A percentile compares a stretch with the other conserved stretches of the same genome.
These are phyloP conservation scores for Neodiprion fabricii DNA, from an alignment of 1,140 invertebrate genomes.

Conservation along the genomic window DNA sequence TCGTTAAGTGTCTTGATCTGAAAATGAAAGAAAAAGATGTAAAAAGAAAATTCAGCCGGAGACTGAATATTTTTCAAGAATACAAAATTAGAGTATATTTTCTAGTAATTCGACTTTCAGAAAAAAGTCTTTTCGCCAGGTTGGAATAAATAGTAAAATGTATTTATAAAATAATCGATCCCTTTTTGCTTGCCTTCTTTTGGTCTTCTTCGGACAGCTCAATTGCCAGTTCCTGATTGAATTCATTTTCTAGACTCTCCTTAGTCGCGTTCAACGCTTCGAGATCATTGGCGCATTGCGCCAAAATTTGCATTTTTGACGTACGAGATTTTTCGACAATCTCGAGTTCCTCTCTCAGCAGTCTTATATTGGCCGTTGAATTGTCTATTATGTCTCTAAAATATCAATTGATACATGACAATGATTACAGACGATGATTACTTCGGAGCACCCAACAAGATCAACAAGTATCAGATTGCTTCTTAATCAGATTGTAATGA, in stretches of 20 bases:
- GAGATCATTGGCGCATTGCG: slow-evolving; percentile 89
- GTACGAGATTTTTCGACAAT: slow-evolving; percentile 90
- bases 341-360: slow-evolving; percentile 93
- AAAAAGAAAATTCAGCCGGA: slow-evolving; percentile 20
- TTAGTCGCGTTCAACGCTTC: slow-evolving; percentile 96
- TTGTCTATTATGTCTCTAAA: slow-evolving; percentile 93
- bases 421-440: not conserved
- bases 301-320: slow-evolving; percentile 90
- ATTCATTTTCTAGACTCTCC: slow-evolving; percentile 87
- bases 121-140: no score
- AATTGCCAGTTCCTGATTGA: slow-evolving; percentile 87
- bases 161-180: no score
- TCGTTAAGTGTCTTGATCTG: slow-evolving; percentile 95
- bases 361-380: slow-evolving; percentile 91
- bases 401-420: slow-evolving; percentile 31
- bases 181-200: slow-evolving; percentile 53
- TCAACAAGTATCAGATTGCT: no score
- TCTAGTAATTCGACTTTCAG: not conserved
- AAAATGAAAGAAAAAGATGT: slow-evolving; percentile 28
- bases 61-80: not conserved
- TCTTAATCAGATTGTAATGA: no score
- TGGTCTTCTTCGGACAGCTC: slow-evolving; percentile 81
- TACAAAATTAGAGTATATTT: slow-evolving; percentile 8
- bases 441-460: no score
- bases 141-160: no score